Conservation (phyloP, 1,140 invertebrate genomes). For the Intoshia linei region DNA sequence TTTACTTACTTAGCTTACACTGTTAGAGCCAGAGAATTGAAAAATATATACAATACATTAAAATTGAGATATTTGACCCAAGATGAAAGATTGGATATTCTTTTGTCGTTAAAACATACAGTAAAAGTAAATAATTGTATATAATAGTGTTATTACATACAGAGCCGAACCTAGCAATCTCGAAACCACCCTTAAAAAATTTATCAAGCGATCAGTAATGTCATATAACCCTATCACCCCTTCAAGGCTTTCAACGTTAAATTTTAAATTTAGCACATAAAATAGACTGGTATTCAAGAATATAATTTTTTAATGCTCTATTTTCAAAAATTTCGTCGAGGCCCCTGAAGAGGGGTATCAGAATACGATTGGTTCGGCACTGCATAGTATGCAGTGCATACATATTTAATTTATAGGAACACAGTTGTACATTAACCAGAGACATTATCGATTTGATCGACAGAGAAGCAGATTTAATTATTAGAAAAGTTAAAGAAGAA, state of each 20-base stretch:
- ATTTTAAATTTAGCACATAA: too few species aligned
- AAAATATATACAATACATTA: conserved; percentile 22
- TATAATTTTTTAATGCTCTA: too few species aligned
- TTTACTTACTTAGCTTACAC: conserved; percentile 23
- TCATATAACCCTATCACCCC: too few species aligned
- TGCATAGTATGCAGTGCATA: too few species aligned
- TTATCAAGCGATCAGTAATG: too few species aligned
- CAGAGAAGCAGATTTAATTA: conserved; percentile 21
- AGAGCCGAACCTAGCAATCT: background rate
- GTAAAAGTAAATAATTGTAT: conserved; percentile 15
- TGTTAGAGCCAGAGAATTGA: conserved; percentile 18
- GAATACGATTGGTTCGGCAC: too few species aligned
- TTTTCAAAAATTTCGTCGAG: too few species aligned
- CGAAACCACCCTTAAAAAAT: too few species aligned
- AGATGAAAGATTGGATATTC: conserved; percentile 22
- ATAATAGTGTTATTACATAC: background rate
- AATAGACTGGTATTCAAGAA: too few species aligned
- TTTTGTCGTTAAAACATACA: conserved; percentile 23
- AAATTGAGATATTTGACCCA: conserved; percentile 23
- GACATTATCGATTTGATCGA: conserved; percentile 24
- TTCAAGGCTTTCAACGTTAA: too few species aligned
- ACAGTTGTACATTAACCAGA: conserved; percentile 23
- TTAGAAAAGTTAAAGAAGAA: conserved; percentile 19
- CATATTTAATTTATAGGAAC: too few species aligned
- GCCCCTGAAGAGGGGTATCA: too few species aligned